Evolutionary conservation across 2,113 vertebrate genomes (phyloP).

Genomic region (Lasiurus borealis): DNA sequence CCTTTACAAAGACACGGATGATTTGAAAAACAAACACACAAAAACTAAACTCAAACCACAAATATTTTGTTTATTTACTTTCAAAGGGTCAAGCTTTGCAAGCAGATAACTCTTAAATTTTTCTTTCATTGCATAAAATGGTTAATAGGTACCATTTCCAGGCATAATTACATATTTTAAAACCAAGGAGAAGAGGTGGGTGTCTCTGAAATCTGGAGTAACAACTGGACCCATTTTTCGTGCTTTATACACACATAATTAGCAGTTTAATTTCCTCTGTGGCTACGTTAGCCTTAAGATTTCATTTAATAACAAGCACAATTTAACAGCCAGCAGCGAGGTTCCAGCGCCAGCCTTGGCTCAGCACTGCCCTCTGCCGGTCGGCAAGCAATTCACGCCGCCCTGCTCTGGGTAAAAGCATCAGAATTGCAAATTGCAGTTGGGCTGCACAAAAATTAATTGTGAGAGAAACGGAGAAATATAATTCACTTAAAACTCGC

Average conservation of each 20-base stretch:
- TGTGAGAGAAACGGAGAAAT: neutral
- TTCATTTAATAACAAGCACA: constrained; percentile 86
- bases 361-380: constrained; percentile 90
- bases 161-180: constrained; percentile 76
- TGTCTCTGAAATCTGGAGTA: constrained; percentile 64
- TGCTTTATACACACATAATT: constrained; percentile 87
- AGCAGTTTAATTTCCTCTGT: constrained; percentile 90
- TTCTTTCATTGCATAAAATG: constrained; percentile 64
- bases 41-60: neutral
- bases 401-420: neutral
- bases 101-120: constrained; percentile 72
- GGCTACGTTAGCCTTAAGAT: constrained; percentile 87
- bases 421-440: neutral
- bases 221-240: constrained; percentile 73
- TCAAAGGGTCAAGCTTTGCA: constrained; percentile 78
- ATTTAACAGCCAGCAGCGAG: constrained; percentile 73
- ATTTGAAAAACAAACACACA: constrained; percentile 70
- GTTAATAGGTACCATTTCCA: constrained; percentile 54
- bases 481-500: constrained; percentile 8
- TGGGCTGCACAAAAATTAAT: neutral
- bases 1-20: constrained; percentile 84
- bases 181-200: constrained; percentile 69
- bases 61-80: constrained; percentile 78
- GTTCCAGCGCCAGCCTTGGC: constrained; percentile 79
- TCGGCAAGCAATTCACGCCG: neutral